phyloP scores from a whole-genome alignment of 2,113 vertebrate genomes.

The Chlamydotis undulata region DNA sequence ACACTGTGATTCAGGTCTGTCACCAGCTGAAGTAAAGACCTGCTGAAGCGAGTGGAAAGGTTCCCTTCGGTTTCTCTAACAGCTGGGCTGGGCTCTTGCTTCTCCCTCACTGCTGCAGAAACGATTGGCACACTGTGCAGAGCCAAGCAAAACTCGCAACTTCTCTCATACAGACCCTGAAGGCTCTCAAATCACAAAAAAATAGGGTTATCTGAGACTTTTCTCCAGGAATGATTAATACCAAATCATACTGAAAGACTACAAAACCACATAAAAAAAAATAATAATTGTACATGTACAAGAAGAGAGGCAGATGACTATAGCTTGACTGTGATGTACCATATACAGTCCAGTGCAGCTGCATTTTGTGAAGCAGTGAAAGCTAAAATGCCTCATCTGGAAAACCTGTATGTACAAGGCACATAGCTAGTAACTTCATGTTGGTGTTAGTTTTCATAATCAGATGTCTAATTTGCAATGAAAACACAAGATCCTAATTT shows the following conservation, averaged over 20 bases:
- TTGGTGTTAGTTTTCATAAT: not conserved
- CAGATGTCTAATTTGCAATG: not conserved
- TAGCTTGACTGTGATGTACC: not conserved
- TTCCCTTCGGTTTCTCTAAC: not conserved
- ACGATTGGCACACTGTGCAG: not conserved
- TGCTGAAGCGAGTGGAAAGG: not conserved
- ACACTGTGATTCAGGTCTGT: not conserved
- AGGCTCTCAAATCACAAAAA: not conserved
- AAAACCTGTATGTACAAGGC: not conserved
- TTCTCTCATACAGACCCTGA: not conserved
- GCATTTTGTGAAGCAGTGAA: not conserved
- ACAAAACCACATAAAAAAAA: not conserved
- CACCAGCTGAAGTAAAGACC: not conserved
- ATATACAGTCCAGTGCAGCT: not conserved
- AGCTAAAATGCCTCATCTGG: not conserved
- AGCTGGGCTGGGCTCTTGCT: not conserved
- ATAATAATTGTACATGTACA: not conserved
- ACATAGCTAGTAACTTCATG: not conserved
- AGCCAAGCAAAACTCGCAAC: fast-evolving
- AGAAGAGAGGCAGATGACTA: not conserved
- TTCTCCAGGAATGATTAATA: not conserved
- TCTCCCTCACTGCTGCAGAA: not conserved
- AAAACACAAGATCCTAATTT: slow-evolving; percentile 8
- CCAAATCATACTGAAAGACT: not conserved
- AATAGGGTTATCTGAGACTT: not conserved